Evolutionary conservation across 2,888 invertebrate species (phyloP).

Genomic region (Norana najaformis): DNA sequence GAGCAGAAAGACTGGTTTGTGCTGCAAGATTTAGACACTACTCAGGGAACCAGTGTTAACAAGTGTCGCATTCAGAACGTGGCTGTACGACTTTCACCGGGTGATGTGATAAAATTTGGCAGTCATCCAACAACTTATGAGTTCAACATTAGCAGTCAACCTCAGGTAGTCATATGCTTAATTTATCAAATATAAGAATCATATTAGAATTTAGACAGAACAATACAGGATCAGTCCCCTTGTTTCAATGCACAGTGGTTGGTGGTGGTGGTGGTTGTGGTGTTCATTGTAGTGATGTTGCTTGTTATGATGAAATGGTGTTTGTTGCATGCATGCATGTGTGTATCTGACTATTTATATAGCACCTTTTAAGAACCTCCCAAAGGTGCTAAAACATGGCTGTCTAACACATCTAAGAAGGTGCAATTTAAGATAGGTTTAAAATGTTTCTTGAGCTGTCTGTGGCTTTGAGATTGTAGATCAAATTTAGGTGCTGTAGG

Average conservation of each 20-base stretch:
- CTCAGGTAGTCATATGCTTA: background rate
- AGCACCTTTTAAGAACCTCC: no score
- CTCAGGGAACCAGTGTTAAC: conserved; percentile 62
- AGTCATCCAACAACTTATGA: conserved; percentile 55
- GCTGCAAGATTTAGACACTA: conserved; percentile 61
- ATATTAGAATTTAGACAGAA: background rate
- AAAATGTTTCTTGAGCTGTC: no score
- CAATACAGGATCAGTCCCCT: background rate
- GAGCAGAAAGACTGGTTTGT: conserved; percentile 60
- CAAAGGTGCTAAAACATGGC: no score
- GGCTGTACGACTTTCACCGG: conserved; percentile 60
- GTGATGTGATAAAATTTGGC: conserved; percentile 60
- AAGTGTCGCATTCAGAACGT: conserved; percentile 62
- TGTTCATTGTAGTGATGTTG: background rate
- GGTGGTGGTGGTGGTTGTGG: background rate
- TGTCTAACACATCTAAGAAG: no score
- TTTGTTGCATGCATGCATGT: no score
- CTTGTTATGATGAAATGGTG: background rate
- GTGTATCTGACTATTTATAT: no score
- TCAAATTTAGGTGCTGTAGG: no score
- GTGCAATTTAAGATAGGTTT: no score
- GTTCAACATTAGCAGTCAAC: conserved; percentile 43
- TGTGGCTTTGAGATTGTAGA: no score
- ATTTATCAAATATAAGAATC: background rate
- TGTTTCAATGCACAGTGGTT: background rate